A percentile compares a stretch with the other conserved stretches of the same genome.
These are phyloP conservation scores for Chlorospingus semifuscus DNA, from an alignment of 2,797 vertebrate species.

Conservation along the genomic window DNA sequence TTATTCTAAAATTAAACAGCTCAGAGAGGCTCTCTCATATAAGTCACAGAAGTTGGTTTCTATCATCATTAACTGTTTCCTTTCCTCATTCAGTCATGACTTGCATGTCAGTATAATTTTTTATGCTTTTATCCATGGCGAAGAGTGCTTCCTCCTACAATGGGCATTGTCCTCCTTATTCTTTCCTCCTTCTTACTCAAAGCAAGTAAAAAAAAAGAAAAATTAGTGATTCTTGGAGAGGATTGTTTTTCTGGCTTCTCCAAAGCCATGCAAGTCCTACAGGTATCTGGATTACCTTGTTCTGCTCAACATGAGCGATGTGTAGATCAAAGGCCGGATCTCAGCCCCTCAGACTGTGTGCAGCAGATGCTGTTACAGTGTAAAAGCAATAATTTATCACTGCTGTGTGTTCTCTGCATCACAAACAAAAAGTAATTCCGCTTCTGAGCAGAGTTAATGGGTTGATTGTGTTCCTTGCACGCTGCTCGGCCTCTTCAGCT, in stretches of 20 bases:
- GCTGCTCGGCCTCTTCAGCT: background rate
- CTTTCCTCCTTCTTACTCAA: background rate
- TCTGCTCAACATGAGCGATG: background rate
- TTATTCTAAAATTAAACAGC: constrained; percentile 1
- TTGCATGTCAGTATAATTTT: background rate
- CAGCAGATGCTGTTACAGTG: constrained; percentile 7
- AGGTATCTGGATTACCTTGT: background rate
- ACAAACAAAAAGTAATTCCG: background rate
- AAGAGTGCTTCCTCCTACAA: accelerated
- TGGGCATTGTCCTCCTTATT: background rate
- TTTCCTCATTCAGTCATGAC: background rate
- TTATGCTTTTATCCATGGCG: background rate
- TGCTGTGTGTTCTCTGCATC: background rate
- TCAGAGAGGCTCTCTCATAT: background rate
- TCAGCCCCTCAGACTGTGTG: background rate
- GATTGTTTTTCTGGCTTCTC: background rate
- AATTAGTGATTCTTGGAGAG: background rate
- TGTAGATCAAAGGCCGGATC: background rate
- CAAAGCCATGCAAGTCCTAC: background rate
- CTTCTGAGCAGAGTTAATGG: background rate
- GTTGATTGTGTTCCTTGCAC: background rate
- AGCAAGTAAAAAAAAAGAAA: background rate
- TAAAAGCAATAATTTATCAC: constrained; percentile 39
- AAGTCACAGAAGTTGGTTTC: background rate
- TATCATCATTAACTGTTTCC: background rate